Evolutionary conservation across 2,113 vertebrate species (phyloP).

Genomic region (Cyprinodon variegatus): DNA sequence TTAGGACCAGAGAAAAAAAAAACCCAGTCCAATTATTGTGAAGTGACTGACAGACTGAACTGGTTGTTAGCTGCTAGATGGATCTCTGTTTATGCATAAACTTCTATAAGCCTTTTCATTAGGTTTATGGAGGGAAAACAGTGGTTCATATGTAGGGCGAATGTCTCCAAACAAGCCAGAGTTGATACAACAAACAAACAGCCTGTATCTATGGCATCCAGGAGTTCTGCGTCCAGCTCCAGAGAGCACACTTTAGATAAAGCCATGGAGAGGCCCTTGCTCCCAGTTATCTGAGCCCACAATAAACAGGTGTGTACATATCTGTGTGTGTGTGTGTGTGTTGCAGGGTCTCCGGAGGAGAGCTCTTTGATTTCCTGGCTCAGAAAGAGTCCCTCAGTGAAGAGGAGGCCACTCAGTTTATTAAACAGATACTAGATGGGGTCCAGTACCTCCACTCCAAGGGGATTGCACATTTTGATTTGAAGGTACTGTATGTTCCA

Average conservation of each 20-base stretch:
- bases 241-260: conserved; percentile 47
- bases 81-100: not conserved
- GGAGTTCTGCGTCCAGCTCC: conserved; percentile 16
- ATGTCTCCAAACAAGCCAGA: not conserved
- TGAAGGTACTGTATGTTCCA: conserved; percentile 85
- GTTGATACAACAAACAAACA: conserved; percentile 24
- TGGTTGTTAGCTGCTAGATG: conserved; percentile 13
- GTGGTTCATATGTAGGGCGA: conserved; percentile 5
- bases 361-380: conserved; percentile 97
- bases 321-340: conserved; percentile 29
- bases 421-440: conserved; percentile 95
- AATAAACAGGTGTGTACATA: conserved; percentile 6
- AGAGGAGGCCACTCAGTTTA: conserved; percentile 96
- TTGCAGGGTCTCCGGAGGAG: conserved; percentile 93
- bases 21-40: conserved; percentile 34
- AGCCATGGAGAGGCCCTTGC: conserved; percentile 3
- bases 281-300: conserved; percentile 25
- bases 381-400: conserved; percentile 96
- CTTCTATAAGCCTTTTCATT: not conserved
- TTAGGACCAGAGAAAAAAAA: conserved; percentile 54
- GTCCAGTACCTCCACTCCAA: conserved; percentile 93
- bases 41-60: conserved; percentile 19
- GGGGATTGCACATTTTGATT: conserved; percentile 94
- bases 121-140: not conserved
- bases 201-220: conserved; percentile 34